Evolutionary conservation across 2,888 invertebrate species (phyloP), one percentile per base, ranked within the genome.

Genomic region (Drosophila koepferae): DNA sequence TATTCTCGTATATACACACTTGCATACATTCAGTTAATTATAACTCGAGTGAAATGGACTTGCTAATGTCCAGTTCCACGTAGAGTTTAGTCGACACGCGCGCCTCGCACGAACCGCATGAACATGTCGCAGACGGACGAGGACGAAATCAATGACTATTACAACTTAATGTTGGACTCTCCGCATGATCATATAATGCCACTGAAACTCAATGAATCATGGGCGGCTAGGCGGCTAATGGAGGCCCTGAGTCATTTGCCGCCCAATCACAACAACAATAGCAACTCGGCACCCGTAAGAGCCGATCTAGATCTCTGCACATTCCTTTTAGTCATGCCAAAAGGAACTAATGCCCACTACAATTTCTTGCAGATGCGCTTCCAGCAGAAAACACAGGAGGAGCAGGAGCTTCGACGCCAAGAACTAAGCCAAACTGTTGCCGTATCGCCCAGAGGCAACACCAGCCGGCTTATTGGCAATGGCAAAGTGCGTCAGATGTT

Each of bases 371-470:
- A 97, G 97, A 97, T 97, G 77, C 95, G 96, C 71, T 97, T 96
- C 93, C 97, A 97, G 91, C 96, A 97, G 92, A 96, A 95, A 88
- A 97, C 97, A 89, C 94, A 96, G 92, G 95, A 96, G 91, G 97
- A 97, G 91, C 96, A 96, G 78, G 97, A 97, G 91, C 94, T 96
- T 93, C 96, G 96, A 88, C 95, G 97, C 69, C 94, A 96, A 43
- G 95, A 95, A 76, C 94, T 96, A 77, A 95, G 95, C 80, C 63
- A 60, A 55, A 23, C 44, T 44, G 53, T 40, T 38, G 23, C 53
- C 12, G 59, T 43, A 0, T 34, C 68, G 6, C 51, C 68, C 2
- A 72, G 66, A 48, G 65, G 70, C n/a, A 44, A 56, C 34, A 65
- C 83, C 51, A 56, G 49, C 9, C 72, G 82, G 2, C 40, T 77